Base-by-base conservation (phyloP, 92 coral and sea anemone genomes). In the Porites rus region DNA sequence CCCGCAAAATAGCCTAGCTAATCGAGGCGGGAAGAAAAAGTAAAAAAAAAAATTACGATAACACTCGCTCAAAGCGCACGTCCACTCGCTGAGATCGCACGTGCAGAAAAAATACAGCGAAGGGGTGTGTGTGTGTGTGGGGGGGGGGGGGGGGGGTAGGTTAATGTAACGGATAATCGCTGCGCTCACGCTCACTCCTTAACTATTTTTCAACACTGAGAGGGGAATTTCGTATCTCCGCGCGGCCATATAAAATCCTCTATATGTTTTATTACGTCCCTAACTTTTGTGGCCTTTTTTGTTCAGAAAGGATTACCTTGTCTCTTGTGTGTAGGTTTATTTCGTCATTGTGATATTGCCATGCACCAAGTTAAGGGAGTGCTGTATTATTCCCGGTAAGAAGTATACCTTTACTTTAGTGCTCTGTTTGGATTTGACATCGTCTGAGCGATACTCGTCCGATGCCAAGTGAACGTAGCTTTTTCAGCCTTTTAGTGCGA, bases 261-360 rank as follows among this genome's bases (percentile, higher is more conserved):
- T 31, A 31, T 31, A 31, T 31, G 56, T 28, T 21, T 59, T 54
- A 14, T n/a, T 18, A 50, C 68, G 51, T 38, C 19, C 43, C 52
- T 38, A 4, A 11, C 10, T 64, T 7, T 79, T 64, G 10, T 69
- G 31, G 58, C 13, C 16, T 50, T 25, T 31, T 0, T 63, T 7
- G 10, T 10, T 8, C 14, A 56, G 17, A 56, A 10, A 10, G 13
- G 12, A 10, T 61, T 72, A 18, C 53, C 22, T 73, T 67, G 4
- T 51, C 70, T 38, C 25, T 11, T 52, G 53, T 11, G 13, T 54
- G 60, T 54, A 96, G 98, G 78, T 96, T 10, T 96, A 96, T 76
- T 74, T 86, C 50, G 64, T 74, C 38, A 91, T 96, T 63, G 88
- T 87, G 51, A 87, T 94, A 51, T 87, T 96, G 86, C 99, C 99